A percentile compares a stretch with the other conserved stretches of the same genome.
phyloP scores from a whole-genome alignment of 2,797 vertebrate species.

The Centropyge bicolor region DNA sequence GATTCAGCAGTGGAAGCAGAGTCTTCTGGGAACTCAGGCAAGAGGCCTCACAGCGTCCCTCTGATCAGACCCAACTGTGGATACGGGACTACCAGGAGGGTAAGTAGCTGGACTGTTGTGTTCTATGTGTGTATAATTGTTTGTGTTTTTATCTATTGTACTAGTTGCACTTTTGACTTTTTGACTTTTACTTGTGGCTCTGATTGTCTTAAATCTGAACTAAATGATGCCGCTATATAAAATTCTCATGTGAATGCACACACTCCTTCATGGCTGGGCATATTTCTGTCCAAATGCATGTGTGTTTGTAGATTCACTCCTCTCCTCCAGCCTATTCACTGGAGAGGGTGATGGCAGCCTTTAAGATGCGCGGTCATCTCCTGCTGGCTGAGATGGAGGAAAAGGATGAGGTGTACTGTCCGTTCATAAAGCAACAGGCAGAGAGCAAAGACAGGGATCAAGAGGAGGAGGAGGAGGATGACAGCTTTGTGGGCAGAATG shows the following conservation, averaged over 20 bases:
- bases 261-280: slow-evolving; percentile 1
- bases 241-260: background rate
- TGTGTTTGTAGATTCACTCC: slow-evolving; percentile 82
- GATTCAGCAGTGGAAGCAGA: slow-evolving; percentile 59
- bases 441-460: slow-evolving; percentile 77
- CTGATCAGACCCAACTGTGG: slow-evolving; percentile 71
- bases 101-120: slow-evolving; percentile 54
- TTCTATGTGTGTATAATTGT: background rate
- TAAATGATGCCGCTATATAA: background rate
- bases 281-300: slow-evolving; percentile 42
- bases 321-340: slow-evolving; percentile 85
- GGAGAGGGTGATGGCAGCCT: slow-evolving; percentile 89
- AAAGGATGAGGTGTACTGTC: slow-evolving; percentile 88
- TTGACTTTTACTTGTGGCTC: slow-evolving; percentile 1
- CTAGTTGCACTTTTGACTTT: background rate
- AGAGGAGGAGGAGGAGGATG: slow-evolving; percentile 58
- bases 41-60: slow-evolving; percentile 87
- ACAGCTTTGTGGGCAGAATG: slow-evolving; percentile 51
- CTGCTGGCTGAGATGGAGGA: slow-evolving; percentile 89
- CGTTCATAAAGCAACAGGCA: slow-evolving; percentile 58
- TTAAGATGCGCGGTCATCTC: slow-evolving; percentile 88
- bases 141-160: slow-evolving; percentile 2
- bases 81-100: slow-evolving; percentile 82
- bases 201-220: background rate
- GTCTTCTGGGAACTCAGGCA: slow-evolving; percentile 53